Conservation (phyloP, 1,140 invertebrate genomes). For the Gryllus bimaculatus region DNA sequence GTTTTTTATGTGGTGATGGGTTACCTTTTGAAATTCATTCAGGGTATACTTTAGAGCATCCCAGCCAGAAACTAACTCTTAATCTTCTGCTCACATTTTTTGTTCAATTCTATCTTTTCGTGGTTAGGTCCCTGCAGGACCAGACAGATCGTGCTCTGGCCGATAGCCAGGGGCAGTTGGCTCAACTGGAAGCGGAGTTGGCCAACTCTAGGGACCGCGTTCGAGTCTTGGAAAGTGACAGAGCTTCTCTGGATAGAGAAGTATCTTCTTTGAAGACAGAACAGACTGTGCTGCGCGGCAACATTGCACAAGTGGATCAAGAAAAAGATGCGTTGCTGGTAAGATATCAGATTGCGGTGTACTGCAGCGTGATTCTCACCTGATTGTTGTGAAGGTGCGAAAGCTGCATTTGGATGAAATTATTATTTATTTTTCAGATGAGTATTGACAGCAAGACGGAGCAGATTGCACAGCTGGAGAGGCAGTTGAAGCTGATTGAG, state of each 20-base stretch:
- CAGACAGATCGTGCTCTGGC: constrained; percentile 49
- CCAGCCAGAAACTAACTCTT: no score
- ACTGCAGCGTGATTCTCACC: background rate
- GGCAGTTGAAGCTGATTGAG: constrained; percentile 42
- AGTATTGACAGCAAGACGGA: constrained; percentile 49
- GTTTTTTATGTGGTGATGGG: no score
- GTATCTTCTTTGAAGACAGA: constrained; percentile 43
- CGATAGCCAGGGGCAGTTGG: constrained; percentile 45
- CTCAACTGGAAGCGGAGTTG: constrained; percentile 43
- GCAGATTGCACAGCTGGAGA: constrained; percentile 42
- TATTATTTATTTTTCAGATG: constrained; percentile 32
- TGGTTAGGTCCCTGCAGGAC: constrained; percentile 44
- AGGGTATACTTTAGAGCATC: no score
- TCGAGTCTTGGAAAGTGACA: constrained; percentile 42
- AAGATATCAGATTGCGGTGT: constrained; percentile 20
- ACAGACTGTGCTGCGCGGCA: constrained; percentile 42
- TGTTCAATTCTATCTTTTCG: no score
- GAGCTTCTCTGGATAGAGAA: constrained; percentile 44
- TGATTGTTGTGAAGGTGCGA: background rate
- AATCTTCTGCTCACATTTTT: no score
- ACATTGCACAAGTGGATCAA: constrained; percentile 43
- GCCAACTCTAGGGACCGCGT: constrained; percentile 41
- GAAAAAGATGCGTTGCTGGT: constrained; percentile 49
- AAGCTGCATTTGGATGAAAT: no score
- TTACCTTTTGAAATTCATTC: no score